Conservation (phyloP, 1,140 invertebrate genomes). For the Penaeus indicus region DNA sequence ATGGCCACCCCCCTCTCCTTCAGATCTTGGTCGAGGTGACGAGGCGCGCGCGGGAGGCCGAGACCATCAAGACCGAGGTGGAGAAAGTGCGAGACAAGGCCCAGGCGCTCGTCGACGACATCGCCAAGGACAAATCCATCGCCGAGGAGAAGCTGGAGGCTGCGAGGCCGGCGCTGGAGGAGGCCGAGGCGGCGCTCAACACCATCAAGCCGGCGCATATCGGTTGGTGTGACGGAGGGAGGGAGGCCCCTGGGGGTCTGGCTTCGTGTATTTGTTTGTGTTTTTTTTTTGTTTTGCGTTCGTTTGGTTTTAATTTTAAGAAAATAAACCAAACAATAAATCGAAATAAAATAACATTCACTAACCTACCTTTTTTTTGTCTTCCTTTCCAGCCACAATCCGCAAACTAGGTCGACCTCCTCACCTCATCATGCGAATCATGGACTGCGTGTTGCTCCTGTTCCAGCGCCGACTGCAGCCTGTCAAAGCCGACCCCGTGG, state of each 20-base stretch:
- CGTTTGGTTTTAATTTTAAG: no score
- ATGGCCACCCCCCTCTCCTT: no score
- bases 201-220: conserved; percentile 98
- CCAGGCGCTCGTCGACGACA: conserved; percentile 89
- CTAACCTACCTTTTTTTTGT: neutral
- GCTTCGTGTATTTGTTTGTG: neutral
- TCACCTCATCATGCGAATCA: conserved; percentile 97
- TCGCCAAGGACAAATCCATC: conserved; percentile 90
- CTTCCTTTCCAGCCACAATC: conserved; percentile 81
- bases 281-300: no score
- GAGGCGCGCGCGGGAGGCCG: conserved; percentile 91
- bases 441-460: conserved; percentile 95
- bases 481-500: conserved; percentile 83
- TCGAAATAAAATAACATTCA: neutral
- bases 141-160: conserved; percentile 93
- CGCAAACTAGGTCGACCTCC: conserved; percentile 94
- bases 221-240: conserved; percentile 69
- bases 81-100: conserved; percentile 96
- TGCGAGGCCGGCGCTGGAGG: conserved; percentile 90
- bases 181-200: conserved; percentile 94
- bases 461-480: conserved; percentile 90
- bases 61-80: conserved; percentile 95
- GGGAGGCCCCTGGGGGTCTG: neutral
- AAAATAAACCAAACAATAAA: neutral
- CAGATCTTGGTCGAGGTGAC: conserved; percentile 87